Evolutionary conservation across 2,113 vertebrate species (phyloP).

Genomic region (Scatophagus argus): DNA sequence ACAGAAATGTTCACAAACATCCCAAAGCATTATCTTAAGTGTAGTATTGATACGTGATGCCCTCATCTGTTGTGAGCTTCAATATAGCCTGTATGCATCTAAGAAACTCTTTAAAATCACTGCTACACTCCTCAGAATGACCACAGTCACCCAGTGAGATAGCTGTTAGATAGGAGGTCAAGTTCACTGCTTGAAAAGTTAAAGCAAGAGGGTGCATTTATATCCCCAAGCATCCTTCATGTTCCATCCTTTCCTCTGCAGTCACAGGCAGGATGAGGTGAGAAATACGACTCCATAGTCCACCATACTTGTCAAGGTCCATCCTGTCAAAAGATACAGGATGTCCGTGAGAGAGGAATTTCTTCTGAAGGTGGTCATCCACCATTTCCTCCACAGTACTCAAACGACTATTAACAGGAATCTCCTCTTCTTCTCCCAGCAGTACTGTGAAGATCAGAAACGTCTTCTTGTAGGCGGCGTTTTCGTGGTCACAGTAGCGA

Average conservation of each 20-base stretch:
- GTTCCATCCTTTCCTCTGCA: conserved; percentile 67
- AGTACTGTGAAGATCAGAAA: conserved; percentile 92
- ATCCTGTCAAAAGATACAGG: conserved; percentile 78
- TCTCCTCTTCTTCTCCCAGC: conserved; percentile 82
- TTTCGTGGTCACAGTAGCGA: conserved; percentile 97
- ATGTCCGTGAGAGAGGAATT: conserved; percentile 72
- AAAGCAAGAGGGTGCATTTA: not conserved
- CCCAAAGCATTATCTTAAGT: not conserved
- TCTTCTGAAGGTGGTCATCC: conserved; percentile 88
- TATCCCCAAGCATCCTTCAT: conserved; percentile 59
- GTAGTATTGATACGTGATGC: conserved; percentile 8
- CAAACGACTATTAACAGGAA: conserved; percentile 76
- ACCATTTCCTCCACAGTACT: conserved; percentile 90
- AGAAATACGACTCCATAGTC: conserved; percentile 87
- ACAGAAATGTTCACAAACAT: not conserved
- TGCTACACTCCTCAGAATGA: not conserved
- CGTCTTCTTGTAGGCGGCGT: conserved; percentile 90
- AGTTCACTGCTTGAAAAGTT: not conserved
- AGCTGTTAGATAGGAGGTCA: not conserved
- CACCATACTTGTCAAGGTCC: conserved; percentile 84
- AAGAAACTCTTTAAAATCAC: conserved; percentile 11
- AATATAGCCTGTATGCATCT: not conserved
- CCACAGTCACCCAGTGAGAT: not conserved
- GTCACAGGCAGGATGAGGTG: conserved; percentile 84
- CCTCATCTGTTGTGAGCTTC: conserved; percentile 6